phyloP scores from a whole-genome alignment of 1,140 invertebrate genomes.

The Protaetia brevitarsis region DNA sequence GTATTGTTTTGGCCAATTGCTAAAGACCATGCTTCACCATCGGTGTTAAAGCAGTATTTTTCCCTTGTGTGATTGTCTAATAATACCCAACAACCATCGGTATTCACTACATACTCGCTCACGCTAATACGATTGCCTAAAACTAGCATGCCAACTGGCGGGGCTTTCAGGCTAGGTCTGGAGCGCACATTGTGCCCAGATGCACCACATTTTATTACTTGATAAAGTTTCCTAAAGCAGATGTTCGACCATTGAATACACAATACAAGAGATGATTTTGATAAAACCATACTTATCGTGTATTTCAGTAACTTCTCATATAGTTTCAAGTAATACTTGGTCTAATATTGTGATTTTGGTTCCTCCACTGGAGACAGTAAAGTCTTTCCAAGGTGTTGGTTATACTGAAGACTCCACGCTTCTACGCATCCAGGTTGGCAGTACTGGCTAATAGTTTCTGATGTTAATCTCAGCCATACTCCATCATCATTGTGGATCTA shows the following conservation, averaged over 20 bases:
- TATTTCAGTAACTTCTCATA: constrained; percentile 49
- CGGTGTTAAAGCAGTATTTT: constrained; percentile 67
- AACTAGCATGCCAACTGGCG: constrained; percentile 72
- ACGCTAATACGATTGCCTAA: constrained; percentile 69
- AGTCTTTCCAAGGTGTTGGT: constrained; percentile 86
- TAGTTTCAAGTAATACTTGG: constrained; percentile 52
- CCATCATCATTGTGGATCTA: constrained; percentile 96
- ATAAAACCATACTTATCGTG: constrained; percentile 49
- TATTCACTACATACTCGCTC: constrained; percentile 65
- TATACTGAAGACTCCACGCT: constrained; percentile 95
- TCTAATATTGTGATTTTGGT: constrained; percentile 58
- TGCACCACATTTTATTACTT: constrained; percentile 75
- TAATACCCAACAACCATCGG: constrained; percentile 67
- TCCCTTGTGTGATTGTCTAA: constrained; percentile 61
- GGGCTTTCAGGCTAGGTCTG: constrained; percentile 69
- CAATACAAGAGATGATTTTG: constrained; percentile 27
- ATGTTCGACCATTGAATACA: constrained; percentile 29
- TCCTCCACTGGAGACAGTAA: constrained; percentile 79
- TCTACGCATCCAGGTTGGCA: constrained; percentile 68
- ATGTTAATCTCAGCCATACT: constrained; percentile 86
- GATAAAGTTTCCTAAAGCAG: constrained; percentile 31
- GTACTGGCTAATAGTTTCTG: constrained; percentile 81
- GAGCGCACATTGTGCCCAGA: constrained; percentile 78
- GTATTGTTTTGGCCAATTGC: constrained; percentile 65
- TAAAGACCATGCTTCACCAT: constrained; percentile 74